Conservation (phyloP, 2,797 vertebrate genomes). For the Syncerus caffer region DNA sequence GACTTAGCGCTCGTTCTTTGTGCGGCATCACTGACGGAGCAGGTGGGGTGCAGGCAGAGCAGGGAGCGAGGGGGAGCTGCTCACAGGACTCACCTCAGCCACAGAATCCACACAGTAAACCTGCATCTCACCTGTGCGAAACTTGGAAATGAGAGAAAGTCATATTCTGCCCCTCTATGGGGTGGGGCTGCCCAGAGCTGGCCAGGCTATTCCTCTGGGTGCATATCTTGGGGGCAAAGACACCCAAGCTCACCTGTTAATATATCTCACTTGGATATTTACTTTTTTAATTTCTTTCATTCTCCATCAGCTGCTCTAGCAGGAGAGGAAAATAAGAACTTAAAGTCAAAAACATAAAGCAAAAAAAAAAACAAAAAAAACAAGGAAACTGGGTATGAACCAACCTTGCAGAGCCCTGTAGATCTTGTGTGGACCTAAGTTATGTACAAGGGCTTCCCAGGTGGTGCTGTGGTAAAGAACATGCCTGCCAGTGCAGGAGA, state of each 20-base stretch:
- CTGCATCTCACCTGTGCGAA: neutral
- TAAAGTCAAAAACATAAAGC: neutral
- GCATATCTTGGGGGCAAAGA: neutral
- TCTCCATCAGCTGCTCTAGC: neutral
- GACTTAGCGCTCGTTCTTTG: rapidly evolving
- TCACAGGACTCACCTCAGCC: rapidly evolving
- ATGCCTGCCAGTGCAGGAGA: neutral
- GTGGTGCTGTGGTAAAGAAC: neutral
- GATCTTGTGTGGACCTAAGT: neutral
- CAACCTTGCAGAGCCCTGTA: no score
- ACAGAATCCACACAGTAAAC: neutral
- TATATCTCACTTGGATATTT: neutral
- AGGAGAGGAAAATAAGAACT: neutral
- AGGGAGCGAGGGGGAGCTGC: no score
- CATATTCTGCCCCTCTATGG: neutral
- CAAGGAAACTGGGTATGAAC: neutral
- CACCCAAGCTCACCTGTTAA: neutral
- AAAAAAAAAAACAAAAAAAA: neutral
- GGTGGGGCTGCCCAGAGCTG: neutral
- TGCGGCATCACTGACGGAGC: neutral
- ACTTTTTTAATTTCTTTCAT: neutral
- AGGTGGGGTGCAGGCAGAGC: neutral
- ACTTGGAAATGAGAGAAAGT: neutral
- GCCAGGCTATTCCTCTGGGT: rapidly evolving
- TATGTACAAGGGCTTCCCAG: neutral